Percentiles rank a stretch among this genome's conserved stretches.
Conservation (phyloP, 2,797 vertebrate genomes). For the Myotis findleyi region DNA sequence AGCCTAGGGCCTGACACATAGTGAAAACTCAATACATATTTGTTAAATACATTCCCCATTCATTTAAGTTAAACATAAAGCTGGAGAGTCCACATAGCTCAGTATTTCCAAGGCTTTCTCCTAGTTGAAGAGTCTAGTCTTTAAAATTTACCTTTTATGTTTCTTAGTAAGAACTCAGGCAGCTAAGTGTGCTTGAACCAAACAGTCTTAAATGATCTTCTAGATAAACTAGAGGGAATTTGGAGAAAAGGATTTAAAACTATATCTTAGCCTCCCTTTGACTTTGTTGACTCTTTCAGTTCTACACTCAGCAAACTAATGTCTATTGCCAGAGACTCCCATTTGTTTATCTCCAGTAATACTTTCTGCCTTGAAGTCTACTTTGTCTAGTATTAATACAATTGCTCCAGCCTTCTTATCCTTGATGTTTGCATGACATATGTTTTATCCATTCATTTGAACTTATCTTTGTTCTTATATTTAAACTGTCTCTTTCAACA, state of each 20-base stretch:
- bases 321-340: background rate
- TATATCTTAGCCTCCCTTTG: background rate
- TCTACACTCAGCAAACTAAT: background rate
- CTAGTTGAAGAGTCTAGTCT: background rate
- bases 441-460: conserved; percentile 14
- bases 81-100: background rate
- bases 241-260: background rate
- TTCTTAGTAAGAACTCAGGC: background rate
- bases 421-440: background rate
- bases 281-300: background rate
- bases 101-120: background rate
- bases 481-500: background rate
- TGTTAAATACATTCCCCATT: background rate
- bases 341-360: background rate
- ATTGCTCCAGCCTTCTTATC: background rate
- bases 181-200: background rate
- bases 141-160: background rate
- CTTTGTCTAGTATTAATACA: background rate
- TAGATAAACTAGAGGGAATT: background rate
- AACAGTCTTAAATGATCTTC: conserved; percentile 22
- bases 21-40: background rate
- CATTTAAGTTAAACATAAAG: background rate
- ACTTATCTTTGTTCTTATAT: background rate
- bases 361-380: background rate
- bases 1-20: background rate